Percentiles rank a stretch among this genome's conserved stretches.
phyloP scores from a whole-genome alignment of 35 echinoderm and acorn worm genomes.

The Anneissia japonica region DNA sequence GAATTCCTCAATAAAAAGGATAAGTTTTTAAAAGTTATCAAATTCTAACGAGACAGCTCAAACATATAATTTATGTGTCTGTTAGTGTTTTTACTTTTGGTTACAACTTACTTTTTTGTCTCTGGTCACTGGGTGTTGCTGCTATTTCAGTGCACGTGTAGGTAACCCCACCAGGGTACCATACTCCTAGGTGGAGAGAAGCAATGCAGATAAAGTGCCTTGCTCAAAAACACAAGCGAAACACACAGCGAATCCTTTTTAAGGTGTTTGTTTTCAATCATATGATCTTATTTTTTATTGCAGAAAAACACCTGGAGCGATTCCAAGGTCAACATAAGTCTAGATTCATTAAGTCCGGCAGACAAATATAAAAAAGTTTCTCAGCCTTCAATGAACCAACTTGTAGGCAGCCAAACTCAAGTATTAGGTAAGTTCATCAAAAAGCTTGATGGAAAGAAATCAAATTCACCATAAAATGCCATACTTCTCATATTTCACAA shows the following conservation, averaged over 20 bases:
- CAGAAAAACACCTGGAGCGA: conserved; percentile 78
- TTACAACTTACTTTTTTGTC: no score
- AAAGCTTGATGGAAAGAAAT: background rate
- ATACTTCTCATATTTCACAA: background rate
- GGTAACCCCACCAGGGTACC: no score
- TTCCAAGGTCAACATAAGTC: conserved; percentile 73
- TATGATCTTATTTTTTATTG: background rate
- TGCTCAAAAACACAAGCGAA: no score
- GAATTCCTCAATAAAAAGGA: no score
- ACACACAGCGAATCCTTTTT: background rate
- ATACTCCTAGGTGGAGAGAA: no score
- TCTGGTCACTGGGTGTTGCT: no score
- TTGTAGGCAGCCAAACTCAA: conserved; percentile 58
- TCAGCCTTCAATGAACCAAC: conserved; percentile 86
- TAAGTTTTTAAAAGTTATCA: no score
- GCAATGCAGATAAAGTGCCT: no score
- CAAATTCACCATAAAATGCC: background rate
- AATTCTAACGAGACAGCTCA: no score
- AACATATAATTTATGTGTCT: no score
- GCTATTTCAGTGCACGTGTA: no score
- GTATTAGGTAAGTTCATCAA: background rate
- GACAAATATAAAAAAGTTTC: conserved; percentile 79
- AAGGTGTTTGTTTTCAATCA: background rate
- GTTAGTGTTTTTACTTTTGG: no score
- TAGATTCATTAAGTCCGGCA: conserved; percentile 71